These are phyloP conservation scores for Axinella damicornis DNA, from an alignment of 37 sponge, comb jelly and placozoan species.

Conservation along the genomic window DNA sequence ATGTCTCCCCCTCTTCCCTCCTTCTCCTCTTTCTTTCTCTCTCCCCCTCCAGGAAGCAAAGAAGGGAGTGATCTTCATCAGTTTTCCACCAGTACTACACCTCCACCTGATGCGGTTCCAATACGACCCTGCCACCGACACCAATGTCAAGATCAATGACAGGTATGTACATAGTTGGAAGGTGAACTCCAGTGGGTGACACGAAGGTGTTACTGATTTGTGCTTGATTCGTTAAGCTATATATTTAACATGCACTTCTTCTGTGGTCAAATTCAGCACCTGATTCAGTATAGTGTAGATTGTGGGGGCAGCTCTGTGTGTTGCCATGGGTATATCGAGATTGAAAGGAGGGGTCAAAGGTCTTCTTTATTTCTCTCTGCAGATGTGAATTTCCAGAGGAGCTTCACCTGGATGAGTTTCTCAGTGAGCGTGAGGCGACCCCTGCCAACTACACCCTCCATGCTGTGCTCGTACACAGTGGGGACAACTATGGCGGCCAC, in stretches of 20 bases:
- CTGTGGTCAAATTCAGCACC: too few species aligned
- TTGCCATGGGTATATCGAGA: too few species aligned
- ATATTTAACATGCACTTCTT: too few species aligned
- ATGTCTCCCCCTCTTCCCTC: too few species aligned
- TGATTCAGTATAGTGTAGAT: too few species aligned
- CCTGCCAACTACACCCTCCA: constrained; percentile 86
- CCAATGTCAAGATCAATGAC: constrained; percentile 96
- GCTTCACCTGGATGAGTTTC: constrained; percentile 84
- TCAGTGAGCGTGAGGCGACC: constrained; percentile 72
- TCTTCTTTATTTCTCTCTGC: too few species aligned
- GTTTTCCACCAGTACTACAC: constrained; percentile 95
- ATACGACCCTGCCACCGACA: constrained; percentile 93
- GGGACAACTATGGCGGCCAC: constrained; percentile 99
- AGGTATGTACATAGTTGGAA: constrained; percentile 58
- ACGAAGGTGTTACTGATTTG: too few species aligned
- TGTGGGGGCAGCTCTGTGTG: too few species aligned
- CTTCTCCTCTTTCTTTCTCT: not conserved
- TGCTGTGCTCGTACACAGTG: constrained; percentile 97
- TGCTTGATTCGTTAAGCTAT: too few species aligned
- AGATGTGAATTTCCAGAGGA: constrained; percentile 95
- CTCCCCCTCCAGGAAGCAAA: constrained; percentile 80
- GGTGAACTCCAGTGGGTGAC: too few species aligned
- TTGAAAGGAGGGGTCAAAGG: not conserved
- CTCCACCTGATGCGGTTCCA: constrained; percentile 99
- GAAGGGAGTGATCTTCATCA: constrained; percentile 92